phyloP scores from a whole-genome alignment of 2,113 vertebrate species.

The Eretmodus cyanostictus region DNA sequence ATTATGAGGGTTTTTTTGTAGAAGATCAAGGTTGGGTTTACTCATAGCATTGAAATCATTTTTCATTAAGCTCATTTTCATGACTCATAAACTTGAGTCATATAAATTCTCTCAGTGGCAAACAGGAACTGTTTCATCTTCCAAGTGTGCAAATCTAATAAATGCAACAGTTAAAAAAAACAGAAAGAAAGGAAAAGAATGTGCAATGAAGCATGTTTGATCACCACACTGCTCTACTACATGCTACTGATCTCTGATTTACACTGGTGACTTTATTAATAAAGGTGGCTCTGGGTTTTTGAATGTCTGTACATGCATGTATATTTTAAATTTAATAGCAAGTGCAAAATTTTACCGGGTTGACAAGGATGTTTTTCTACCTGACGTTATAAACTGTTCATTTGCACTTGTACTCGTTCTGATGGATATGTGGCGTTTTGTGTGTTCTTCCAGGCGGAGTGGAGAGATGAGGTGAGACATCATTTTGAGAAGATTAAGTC shows the following conservation, averaged over 20 bases:
- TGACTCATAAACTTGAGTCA: background rate
- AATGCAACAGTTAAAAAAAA: background rate
- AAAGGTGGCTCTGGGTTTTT: background rate
- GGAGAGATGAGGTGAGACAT: slow-evolving; percentile 92
- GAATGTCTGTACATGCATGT: background rate
- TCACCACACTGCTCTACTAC: accelerated
- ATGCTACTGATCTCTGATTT: background rate
- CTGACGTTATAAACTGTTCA: background rate
- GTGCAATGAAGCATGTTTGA: background rate
- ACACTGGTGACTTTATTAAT: background rate
- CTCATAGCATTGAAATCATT: background rate
- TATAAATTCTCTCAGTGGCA: background rate
- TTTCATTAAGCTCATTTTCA: background rate
- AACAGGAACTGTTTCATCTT: background rate
- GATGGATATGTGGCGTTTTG: background rate
- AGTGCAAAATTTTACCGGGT: accelerated
- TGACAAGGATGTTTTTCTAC: background rate
- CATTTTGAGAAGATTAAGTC: slow-evolving; percentile 98
- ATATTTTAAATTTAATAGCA: background rate
- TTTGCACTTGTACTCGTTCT: background rate
- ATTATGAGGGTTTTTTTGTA: background rate
- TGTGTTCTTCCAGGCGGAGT: slow-evolving; percentile 78
- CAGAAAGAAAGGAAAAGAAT: background rate
- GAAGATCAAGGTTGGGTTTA: background rate
- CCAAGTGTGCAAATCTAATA: background rate